These are phyloP conservation scores for Unio pictorum DNA, from an alignment of 2,888 invertebrate genomes.

Conservation along the genomic window DNA sequence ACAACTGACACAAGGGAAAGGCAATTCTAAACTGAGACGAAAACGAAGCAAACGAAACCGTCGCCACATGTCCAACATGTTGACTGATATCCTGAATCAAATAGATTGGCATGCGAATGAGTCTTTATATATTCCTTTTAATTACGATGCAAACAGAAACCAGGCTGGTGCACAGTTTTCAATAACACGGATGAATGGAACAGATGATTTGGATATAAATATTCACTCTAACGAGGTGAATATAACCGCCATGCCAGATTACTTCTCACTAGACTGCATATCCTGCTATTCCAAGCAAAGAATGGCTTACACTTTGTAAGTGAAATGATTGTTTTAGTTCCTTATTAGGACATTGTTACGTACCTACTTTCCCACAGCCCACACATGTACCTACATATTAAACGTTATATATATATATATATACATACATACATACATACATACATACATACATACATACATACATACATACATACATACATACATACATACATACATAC, in stretches of 20 bases:
- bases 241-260: constrained; percentile 3
- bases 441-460: too few species aligned
- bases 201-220: too few species aligned
- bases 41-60: constrained; percentile 12
- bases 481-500: too few species aligned
- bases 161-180: too few species aligned
- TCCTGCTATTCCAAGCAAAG: constrained; percentile 1
- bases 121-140: constrained; percentile 14
- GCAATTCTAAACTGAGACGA: too few species aligned
- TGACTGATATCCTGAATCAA: constrained; percentile 24
- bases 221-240: constrained; percentile 2
- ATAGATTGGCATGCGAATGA: constrained; percentile 26
- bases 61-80: constrained; percentile 25
- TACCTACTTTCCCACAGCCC: too few species aligned
- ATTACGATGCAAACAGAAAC: background rate
- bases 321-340: background rate
- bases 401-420: too few species aligned
- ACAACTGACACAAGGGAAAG: too few species aligned
- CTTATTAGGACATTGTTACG: background rate
- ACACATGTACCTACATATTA: too few species aligned
- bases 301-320: constrained; percentile 11
- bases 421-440: too few species aligned
- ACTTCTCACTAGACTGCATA: constrained; percentile 5
- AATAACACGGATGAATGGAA: too few species aligned
- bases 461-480: too few species aligned